phyloP scores from a whole-genome alignment of 92 coral and sea anemone genomes.

The Heliopora coerulea region DNA sequence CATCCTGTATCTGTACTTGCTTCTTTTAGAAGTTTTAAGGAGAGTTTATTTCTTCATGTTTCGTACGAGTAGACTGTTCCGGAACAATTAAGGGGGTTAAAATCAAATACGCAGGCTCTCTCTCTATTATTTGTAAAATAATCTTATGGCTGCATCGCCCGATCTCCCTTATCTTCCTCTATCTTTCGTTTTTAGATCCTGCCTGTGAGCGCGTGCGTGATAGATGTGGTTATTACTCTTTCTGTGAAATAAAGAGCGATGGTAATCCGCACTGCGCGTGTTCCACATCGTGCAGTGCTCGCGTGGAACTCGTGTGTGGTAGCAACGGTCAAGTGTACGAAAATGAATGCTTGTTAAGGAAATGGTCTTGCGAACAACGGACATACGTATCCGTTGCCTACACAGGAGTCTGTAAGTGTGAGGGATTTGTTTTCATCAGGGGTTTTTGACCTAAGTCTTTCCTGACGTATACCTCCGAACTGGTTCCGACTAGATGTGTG shows the following conservation, averaged over 20 bases:
- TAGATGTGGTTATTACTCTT: constrained; percentile 68
- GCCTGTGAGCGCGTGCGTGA: constrained; percentile 62
- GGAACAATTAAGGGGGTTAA: too few species aligned
- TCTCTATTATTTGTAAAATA: too few species aligned
- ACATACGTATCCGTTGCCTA: constrained; percentile 71
- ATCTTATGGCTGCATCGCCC: too few species aligned
- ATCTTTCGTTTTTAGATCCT: constrained; percentile 51
- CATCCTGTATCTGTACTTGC: too few species aligned
- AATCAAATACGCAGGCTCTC: too few species aligned
- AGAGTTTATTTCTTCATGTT: too few species aligned
- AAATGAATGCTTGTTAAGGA: constrained; percentile 73
- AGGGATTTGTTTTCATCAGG: too few species aligned
- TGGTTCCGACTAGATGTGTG: too few species aligned
- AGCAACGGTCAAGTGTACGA: constrained; percentile 85
- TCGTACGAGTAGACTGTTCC: too few species aligned
- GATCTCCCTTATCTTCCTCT: background rate
- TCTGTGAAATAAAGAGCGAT: constrained; percentile 64
- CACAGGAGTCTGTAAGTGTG: constrained; percentile 72
- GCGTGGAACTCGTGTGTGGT: constrained; percentile 83
- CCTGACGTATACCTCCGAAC: too few species aligned
- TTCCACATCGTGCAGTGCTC: constrained; percentile 72
- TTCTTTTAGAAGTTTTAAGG: too few species aligned
- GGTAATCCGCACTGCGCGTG: constrained; percentile 76
- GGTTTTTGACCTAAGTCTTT: too few species aligned
- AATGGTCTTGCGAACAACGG: constrained; percentile 75